phyloP scores from a whole-genome alignment of 2,113 vertebrate genomes.

The Tachycineta bicolor region DNA sequence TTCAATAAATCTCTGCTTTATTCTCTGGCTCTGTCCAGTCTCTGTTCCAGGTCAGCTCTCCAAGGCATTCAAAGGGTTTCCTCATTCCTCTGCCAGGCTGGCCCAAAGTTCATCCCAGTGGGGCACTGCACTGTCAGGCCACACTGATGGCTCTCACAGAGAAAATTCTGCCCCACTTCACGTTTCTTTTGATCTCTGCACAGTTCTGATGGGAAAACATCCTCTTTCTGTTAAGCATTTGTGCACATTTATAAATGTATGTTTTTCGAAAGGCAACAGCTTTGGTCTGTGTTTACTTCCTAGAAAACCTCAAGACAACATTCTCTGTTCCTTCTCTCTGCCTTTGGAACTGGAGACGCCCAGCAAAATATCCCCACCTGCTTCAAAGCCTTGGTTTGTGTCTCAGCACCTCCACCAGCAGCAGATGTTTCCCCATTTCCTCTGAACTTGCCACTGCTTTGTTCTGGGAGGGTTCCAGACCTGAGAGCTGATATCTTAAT shows the following conservation, averaged over 20 bases:
- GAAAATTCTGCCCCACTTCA: background rate
- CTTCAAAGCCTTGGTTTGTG: background rate
- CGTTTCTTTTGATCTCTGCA: accelerated
- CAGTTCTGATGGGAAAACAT: background rate
- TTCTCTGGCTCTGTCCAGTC: background rate
- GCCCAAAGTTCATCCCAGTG: background rate
- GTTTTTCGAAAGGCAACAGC: background rate
- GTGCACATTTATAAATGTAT: accelerated
- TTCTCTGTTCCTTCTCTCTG: background rate
- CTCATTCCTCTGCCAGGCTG: background rate
- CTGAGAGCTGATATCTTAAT: background rate
- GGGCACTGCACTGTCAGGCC: background rate
- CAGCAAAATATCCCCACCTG: background rate
- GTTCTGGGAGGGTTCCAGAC: background rate
- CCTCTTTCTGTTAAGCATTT: background rate
- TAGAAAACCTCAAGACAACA: background rate
- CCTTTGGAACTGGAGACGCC: background rate
- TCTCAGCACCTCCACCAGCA: background rate
- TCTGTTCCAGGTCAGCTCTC: background rate
- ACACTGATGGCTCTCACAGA: background rate
- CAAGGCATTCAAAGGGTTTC: background rate
- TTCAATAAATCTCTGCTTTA: background rate
- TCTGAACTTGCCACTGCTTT: background rate
- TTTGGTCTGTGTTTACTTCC: background rate
- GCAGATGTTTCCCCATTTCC: background rate